These are phyloP conservation scores for Chrysolina oricalcia DNA, from an alignment of 2,888 invertebrate species.

Conservation along the genomic window DNA sequence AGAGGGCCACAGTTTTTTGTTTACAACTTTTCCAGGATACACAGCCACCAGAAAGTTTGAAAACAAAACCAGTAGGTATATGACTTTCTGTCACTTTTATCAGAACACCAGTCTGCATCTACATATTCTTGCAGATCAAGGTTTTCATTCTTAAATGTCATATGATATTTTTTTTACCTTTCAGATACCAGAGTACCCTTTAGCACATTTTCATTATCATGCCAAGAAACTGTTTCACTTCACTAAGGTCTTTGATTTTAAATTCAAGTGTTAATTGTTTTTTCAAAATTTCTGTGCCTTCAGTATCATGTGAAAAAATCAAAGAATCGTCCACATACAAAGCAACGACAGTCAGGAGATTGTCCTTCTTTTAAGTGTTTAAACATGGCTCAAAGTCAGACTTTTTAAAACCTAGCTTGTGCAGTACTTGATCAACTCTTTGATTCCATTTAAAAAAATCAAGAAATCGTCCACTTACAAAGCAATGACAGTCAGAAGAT, in stretches of 20 bases:
- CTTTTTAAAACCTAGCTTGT: slow-evolving; percentile 16
- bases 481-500: slow-evolving; percentile 23
- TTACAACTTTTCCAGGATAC: slow-evolving; percentile 61
- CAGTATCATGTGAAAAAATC: slow-evolving; percentile 31
- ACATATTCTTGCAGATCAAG: slow-evolving; percentile 44
- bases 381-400: slow-evolving; percentile 27
- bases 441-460: slow-evolving; percentile 35
- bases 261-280: slow-evolving; percentile 20
- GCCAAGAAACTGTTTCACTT: slow-evolving; percentile 28
- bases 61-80: slow-evolving; percentile 61
- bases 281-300: slow-evolving; percentile 26
- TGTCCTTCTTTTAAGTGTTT: slow-evolving; percentile 4
- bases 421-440: slow-evolving; percentile 40
- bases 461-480: slow-evolving; percentile 34
- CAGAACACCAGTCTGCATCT: slow-evolving; percentile 52
- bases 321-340: slow-evolving; percentile 34
- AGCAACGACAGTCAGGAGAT: slow-evolving; percentile 22
- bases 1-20: slow-evolving; percentile 59
- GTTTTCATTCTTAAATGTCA: slow-evolving; percentile 37
- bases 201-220: slow-evolving; percentile 44
- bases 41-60: slow-evolving; percentile 50
- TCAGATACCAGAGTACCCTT: slow-evolving; percentile 46
- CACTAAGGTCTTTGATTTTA: slow-evolving; percentile 13
- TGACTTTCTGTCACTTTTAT: slow-evolving; percentile 64
- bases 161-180: slow-evolving; percentile 46